Conservation (phyloP, 2,113 vertebrate species). For the Cheilinus undulatus region DNA sequence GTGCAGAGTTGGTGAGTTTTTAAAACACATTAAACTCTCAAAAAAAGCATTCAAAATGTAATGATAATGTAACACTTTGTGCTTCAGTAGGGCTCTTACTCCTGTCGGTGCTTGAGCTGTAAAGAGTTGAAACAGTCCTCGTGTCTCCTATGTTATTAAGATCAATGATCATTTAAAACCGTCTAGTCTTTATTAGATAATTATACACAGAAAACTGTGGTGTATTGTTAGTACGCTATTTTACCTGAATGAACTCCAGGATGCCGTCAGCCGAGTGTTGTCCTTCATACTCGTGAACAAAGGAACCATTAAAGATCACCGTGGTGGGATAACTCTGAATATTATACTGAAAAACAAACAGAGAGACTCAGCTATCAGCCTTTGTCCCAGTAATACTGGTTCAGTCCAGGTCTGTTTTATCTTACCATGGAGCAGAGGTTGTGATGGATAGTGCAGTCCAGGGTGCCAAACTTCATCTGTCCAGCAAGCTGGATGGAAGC, state of each 20-base stretch:
- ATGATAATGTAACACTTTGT: too few relatives aligned
- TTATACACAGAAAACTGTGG: too few relatives aligned
- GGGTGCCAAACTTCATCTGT: constrained; percentile 94
- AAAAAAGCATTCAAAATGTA: too few relatives aligned
- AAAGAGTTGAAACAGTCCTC: too few relatives aligned
- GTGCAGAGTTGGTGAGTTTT: too few relatives aligned
- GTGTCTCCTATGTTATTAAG: too few relatives aligned
- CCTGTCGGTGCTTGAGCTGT: too few relatives aligned
- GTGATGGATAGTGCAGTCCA: constrained; percentile 96
- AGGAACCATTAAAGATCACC: constrained; percentile 95
- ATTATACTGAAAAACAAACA: constrained; percentile 87
- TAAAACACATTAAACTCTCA: too few relatives aligned
- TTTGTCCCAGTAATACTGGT: neutral
- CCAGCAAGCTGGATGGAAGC: constrained; percentile 94
- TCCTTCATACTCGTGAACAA: constrained; percentile 93
- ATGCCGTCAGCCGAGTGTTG: constrained; percentile 96
- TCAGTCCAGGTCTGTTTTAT: neutral
- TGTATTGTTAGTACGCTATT: too few relatives aligned
- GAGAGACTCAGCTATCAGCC: neutral
- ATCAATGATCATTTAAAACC: too few relatives aligned
- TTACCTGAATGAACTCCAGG: constrained; percentile 96
- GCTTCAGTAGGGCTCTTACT: too few relatives aligned
- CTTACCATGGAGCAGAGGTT: constrained; percentile 92
- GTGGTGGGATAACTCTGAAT: constrained; percentile 98
- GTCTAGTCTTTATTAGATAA: too few relatives aligned